These are phyloP conservation scores for Urocitellus parryii DNA, from an alignment of 2,113 vertebrate species.

Conservation along the genomic window DNA sequence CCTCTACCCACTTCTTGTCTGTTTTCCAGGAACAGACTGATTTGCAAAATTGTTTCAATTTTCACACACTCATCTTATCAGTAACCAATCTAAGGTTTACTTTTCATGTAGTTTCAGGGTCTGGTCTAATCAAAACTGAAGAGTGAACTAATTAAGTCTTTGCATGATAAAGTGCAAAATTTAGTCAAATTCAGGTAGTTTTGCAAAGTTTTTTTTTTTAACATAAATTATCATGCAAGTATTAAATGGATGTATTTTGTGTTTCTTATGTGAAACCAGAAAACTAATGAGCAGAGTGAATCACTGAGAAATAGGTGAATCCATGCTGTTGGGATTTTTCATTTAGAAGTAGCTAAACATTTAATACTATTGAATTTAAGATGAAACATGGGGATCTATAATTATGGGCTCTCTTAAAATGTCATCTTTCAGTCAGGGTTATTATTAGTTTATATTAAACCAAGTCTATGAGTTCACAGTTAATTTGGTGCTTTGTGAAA, in stretches of 20 bases:
- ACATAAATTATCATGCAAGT: not conserved
- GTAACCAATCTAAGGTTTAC: not conserved
- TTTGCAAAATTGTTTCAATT: not conserved
- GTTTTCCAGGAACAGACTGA: not conserved
- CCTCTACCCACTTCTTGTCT: not conserved
- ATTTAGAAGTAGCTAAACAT: not conserved
- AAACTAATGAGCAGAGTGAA: not conserved
- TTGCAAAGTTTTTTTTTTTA: no score
- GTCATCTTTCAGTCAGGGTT: not conserved
- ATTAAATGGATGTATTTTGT: not conserved
- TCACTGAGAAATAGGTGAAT: not conserved
- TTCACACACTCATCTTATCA: not conserved
- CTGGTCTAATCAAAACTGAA: not conserved
- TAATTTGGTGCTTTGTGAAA: not conserved
- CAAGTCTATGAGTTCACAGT: not conserved
- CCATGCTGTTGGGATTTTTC: not conserved
- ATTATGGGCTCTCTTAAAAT: not conserved
- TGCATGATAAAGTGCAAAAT: not conserved
- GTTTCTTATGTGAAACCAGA: not conserved
- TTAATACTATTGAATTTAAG: not conserved
- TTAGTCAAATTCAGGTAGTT: not conserved
- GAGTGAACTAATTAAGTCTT: not conserved
- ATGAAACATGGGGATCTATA: fast-evolving
- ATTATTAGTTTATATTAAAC: not conserved
- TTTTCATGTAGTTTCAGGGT: not conserved